Evolutionary conservation across 2,888 invertebrate species (phyloP).

Genomic region (Polyommatus icarus): DNA sequence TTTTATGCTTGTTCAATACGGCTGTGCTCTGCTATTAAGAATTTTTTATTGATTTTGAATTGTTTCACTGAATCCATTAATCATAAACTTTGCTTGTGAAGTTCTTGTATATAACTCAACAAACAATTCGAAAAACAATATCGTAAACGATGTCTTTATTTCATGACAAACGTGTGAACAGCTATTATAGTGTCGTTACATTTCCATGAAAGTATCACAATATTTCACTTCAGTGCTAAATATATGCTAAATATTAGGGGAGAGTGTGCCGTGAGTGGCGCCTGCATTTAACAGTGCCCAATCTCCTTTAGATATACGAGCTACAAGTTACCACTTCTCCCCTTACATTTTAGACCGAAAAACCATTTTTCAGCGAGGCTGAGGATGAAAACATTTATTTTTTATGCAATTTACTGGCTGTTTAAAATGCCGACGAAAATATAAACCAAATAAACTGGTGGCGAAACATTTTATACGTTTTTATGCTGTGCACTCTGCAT

Average conservation of each 20-base stretch:
- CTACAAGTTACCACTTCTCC: constrained; percentile 22
- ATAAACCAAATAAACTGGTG: background rate
- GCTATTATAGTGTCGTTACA: background rate
- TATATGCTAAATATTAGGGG: constrained; percentile 25
- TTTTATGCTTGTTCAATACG: no score
- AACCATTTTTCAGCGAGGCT: background rate
- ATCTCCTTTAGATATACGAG: constrained; percentile 34
- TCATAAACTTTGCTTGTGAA: background rate
- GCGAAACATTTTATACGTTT: background rate
- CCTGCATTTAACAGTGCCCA: constrained; percentile 34
- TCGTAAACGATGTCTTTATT: background rate
- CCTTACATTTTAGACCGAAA: constrained; percentile 11
- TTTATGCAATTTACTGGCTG: constrained; percentile 19
- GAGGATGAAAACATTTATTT: constrained; percentile 18
- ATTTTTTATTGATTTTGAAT: background rate
- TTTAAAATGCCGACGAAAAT: constrained; percentile 4
- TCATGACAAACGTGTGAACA: constrained; percentile 2
- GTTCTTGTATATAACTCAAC: background rate
- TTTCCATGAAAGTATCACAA: background rate
- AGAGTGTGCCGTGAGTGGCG: constrained; percentile 31
- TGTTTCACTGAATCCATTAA: background rate
- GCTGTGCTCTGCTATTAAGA: background rate
- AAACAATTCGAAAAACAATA: background rate
- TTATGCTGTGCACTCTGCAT: background rate
- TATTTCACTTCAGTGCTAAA: constrained; percentile 19